Evolutionary conservation across 2,797 vertebrate species (phyloP).

Genomic region (Ctenochaetus hawaiiensis): DNA sequence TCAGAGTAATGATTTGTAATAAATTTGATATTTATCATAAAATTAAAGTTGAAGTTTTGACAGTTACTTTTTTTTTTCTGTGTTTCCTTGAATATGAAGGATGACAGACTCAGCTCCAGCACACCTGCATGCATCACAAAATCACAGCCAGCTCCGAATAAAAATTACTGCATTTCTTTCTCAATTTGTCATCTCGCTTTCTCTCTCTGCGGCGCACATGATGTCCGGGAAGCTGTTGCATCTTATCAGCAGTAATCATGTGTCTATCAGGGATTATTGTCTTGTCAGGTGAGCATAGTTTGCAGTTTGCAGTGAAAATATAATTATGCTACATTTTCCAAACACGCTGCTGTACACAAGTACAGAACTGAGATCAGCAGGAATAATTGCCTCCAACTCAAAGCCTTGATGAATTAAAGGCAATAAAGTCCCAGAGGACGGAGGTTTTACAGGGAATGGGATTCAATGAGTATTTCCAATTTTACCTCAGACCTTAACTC

Average conservation of each 20-base stretch:
- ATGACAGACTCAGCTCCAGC: slow-evolving; percentile 2
- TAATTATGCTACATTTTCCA: slow-evolving; percentile 20
- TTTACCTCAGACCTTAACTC: slow-evolving; percentile 58
- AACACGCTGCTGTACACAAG: neutral
- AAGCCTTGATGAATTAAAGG: slow-evolving; percentile 62
- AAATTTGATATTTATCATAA: slow-evolving; percentile 10
- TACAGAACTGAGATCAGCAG: slow-evolving; percentile 31
- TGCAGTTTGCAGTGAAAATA: slow-evolving; percentile 38
- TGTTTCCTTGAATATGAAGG: slow-evolving; percentile 3
- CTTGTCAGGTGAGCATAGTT: slow-evolving; percentile 35
- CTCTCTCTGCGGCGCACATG: neutral
- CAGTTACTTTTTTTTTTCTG: slow-evolving; percentile 8
- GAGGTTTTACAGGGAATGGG: slow-evolving; percentile 59
- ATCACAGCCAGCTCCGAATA: neutral
- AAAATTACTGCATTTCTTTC: slow-evolving; percentile 24
- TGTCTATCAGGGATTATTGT: slow-evolving; percentile 33
- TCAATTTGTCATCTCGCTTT: slow-evolving; percentile 17
- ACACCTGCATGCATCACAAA: slow-evolving; percentile 25
- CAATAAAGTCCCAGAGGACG: slow-evolving; percentile 48
- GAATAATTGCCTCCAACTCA: slow-evolving; percentile 55
- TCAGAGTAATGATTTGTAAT: slow-evolving; percentile 16
- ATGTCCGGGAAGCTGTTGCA: slow-evolving; percentile 2
- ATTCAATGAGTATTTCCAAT: slow-evolving; percentile 72
- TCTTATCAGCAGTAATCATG: slow-evolving; percentile 25
- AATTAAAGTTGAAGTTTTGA: slow-evolving; percentile 3